Evolutionary conservation across 1,140 invertebrate genomes (phyloP), one percentile per base, ranked within the genome.

Genomic region (Apis dorsata): DNA sequence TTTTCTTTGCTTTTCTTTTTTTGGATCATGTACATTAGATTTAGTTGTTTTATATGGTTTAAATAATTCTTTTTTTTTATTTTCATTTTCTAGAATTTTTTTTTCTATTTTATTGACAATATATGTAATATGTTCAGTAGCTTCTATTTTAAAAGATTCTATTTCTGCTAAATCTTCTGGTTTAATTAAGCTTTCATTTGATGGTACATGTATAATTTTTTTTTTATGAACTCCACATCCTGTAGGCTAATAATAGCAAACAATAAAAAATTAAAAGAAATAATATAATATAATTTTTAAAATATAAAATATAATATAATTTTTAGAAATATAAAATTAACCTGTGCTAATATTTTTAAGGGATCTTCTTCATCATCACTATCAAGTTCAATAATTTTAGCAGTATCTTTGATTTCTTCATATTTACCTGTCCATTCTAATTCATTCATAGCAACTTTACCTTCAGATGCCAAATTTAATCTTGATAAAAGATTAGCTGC

Each of bases 281-380:
- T 15, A 57, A 62, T 49, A 60, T 13, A 57, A 62, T 68, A 62
- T 21, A 15, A 63, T 59, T 57, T 21, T 11, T 21, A 60, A 60
- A 60, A 60, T 60, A 62, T 49, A 62, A 15, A 57, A 62, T 71
- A 63, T 15, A 13, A 68, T 60, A 65, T 34, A 70, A 0, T 11
- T 59, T 77, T 15, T 71, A 57, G 2, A n/a, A 28, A 80, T 34
- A 49, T 84, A 62, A 12, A 83, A 87, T 62, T 49, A 80, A 93
- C 93, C 90, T 96, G 95, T 62, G 95, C 96, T 55, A 97, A 91
- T 86, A 97, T 95, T 85, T 95, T 95, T 80, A 97, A 90, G 1
- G 96, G 95, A 93, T 97, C 95, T 83, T 95, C 94, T 71, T 96
- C 95, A 90, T 96, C 96, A 88, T 96, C 96, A 28, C 95, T 96